Conservation (phyloP, 2,888 invertebrate species). For the Ethmia dodecea region DNA sequence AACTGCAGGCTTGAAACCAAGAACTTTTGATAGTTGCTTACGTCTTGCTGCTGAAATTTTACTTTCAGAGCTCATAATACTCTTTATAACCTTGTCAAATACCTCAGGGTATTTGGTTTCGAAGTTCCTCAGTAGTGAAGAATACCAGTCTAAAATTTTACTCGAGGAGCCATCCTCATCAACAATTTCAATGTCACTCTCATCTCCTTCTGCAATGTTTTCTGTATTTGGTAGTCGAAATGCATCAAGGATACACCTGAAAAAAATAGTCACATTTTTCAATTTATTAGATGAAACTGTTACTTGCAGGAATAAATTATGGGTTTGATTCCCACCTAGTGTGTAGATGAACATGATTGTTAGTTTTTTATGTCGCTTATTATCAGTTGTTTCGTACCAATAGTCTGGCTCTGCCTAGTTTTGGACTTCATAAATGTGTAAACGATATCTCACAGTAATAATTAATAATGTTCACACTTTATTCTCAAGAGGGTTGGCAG, state of each 20-base stretch:
- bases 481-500: no score
- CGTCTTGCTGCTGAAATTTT: constrained; percentile 38
- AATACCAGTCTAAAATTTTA: constrained; percentile 72
- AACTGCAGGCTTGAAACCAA: constrained; percentile 76
- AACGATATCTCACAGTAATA: no score
- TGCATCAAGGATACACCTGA: constrained; percentile 69
- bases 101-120: constrained; percentile 84
- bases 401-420: no score
- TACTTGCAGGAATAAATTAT: no score
- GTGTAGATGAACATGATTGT: no score
- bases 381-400: no score
- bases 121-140: constrained; percentile 74
- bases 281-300: no score
- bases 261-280: no score
- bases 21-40: constrained; percentile 55
- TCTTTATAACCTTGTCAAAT: constrained; percentile 83
- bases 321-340: no score
- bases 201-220: constrained; percentile 37
- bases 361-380: no score
- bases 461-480: no score
- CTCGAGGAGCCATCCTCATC: constrained; percentile 49
- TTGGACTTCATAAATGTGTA: no score
- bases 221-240: constrained; percentile 30
- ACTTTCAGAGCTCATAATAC: constrained; percentile 60
- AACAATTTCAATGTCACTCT: constrained; percentile 65